phyloP scores from a whole-genome alignment of 2,113 vertebrate genomes.

The Murina feae region DNA sequence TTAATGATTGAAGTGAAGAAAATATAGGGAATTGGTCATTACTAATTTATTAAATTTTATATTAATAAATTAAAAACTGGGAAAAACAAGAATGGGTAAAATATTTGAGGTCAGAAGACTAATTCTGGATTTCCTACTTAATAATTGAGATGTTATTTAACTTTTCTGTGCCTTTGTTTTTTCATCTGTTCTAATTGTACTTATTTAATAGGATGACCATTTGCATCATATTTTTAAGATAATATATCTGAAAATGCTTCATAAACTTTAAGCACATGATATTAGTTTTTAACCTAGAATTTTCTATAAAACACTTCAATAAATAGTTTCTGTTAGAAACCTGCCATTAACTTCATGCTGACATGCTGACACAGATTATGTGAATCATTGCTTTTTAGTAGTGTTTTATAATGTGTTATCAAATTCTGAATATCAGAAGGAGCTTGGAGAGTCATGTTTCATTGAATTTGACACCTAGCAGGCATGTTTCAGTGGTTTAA shows the following conservation, averaged over 20 bases:
- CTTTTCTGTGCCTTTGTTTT: background rate
- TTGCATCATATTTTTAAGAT: background rate
- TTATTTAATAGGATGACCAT: background rate
- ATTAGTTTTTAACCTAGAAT: slow-evolving; percentile 28
- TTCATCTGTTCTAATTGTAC: background rate
- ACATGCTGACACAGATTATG: background rate
- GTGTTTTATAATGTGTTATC: background rate
- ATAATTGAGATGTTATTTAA: background rate
- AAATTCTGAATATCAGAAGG: background rate
- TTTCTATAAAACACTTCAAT: background rate
- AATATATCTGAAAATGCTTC: slow-evolving; percentile 17
- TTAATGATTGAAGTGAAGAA: slow-evolving; percentile 35
- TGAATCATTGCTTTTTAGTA: background rate
- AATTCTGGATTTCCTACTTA: slow-evolving; percentile 16
- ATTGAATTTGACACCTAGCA: background rate
- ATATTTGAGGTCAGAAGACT: background rate
- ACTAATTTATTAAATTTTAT: slow-evolving; percentile 12
- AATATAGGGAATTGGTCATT: background rate
- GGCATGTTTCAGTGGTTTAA: background rate
- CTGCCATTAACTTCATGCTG: background rate
- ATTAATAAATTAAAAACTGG: background rate
- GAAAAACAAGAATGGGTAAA: background rate
- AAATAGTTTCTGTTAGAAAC: slow-evolving; percentile 40
- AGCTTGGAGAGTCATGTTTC: background rate
- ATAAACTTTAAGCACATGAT: background rate